Conservation (phyloP, 2,113 vertebrate species). For the Gallinago paraguaiae region DNA sequence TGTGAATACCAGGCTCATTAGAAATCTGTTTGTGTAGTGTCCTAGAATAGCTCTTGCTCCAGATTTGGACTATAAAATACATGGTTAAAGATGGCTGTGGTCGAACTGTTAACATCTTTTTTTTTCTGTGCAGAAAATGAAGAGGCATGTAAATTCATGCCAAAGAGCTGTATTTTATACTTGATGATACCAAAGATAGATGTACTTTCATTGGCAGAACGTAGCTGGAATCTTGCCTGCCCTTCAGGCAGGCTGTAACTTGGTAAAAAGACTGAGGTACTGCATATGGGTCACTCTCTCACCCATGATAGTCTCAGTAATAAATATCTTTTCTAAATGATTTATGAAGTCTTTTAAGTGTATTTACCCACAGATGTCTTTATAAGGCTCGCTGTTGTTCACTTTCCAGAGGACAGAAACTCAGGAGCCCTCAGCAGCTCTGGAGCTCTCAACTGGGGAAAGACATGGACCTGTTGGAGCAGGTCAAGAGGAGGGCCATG, state of each 20-base stretch:
- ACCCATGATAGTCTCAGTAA: not conserved
- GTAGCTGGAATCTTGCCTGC: not conserved
- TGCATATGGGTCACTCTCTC: not conserved
- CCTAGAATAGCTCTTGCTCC: not conserved
- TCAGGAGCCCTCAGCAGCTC: not conserved
- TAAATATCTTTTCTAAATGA: not conserved
- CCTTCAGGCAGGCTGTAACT: not conserved
- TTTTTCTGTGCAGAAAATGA: not conserved
- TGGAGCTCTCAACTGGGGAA: not conserved
- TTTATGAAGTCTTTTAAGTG: not conserved
- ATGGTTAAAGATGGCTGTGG: not conserved
- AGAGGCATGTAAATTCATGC: not conserved
- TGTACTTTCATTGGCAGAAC: not conserved
- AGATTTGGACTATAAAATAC: not conserved
- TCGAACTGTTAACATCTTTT: not conserved
- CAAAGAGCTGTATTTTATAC: not conserved
- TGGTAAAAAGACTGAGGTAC: not conserved
- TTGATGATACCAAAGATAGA: not conserved
- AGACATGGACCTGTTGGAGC: not conserved
- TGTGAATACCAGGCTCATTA: not conserved
- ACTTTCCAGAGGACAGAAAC: not conserved
- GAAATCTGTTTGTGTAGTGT: not conserved
- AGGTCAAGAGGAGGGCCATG: not conserved
- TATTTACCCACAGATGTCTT: not conserved
- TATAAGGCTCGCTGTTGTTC: not conserved